Base-by-base conservation (phyloP, 1,140 invertebrate species). In the Ditylenchus dipsaci region DNA sequence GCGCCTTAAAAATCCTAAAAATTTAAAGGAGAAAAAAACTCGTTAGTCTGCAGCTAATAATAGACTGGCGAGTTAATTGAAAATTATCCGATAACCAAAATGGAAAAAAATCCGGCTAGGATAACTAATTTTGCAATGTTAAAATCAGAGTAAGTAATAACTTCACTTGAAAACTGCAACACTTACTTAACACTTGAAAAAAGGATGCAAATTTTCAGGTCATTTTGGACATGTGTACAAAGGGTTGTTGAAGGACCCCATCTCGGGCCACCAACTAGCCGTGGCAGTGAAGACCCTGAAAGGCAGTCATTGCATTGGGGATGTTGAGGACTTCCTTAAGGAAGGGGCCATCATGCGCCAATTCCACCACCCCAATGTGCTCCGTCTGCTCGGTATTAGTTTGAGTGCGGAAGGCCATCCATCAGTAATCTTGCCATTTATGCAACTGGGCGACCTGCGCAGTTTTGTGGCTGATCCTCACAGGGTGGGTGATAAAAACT, bases 341-440 rank as follows among this genome's bases (percentile, higher is more conserved):
- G 79, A 81, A 73, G 79, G 78, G 1, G 73, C 72, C n/a, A 78
- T 79, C 13, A 81, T 81, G 79, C 68, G 69, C 45, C 59, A 74
- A 26, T 74, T 81, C 56, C 56, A 82, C 45, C 79, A 81, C 68
- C 76, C 78, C 13, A 78, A 81, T 62, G 76, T 81, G 13, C 23
- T 53, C n/a, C 49, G 49, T 26, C 23, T 53, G 49, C 49, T 53
- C 3, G 49, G 49, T 26, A 53, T 53, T 53, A 53, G 33, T 71
- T 1, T 74, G 30, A 58, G 13, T 56, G 23, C 1, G 19, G 21
- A 53, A 45, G 65, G 27, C 19, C 72, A 65, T 42, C 79, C 79
- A 13, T 83, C 80, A 64, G 67, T 81, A 15, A 61, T 81, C 3
- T 60, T 81, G 29, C 79, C 79, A 23, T 82, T 75, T 57, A 81